A percentile compares a stretch with the other conserved stretches of the same genome.
Evolutionary conservation across 2,797 vertebrate genomes (phyloP).

Genomic region (Cygnus olor): DNA sequence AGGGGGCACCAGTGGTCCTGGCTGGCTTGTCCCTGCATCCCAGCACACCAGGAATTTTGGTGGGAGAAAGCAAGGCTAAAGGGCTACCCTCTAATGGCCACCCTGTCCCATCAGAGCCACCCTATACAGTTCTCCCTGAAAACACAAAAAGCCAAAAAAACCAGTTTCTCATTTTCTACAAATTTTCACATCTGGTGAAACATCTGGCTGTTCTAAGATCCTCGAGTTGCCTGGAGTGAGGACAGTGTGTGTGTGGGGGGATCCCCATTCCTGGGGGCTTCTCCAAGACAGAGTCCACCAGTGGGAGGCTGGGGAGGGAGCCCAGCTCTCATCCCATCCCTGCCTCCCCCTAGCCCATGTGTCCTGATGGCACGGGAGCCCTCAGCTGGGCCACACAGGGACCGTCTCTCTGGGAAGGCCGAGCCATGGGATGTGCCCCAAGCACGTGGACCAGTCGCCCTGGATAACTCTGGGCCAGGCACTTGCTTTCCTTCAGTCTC

Average conservation of each 20-base stretch:
- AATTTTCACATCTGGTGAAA: not conserved
- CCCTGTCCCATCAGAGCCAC: fast-evolving
- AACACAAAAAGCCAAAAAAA: not conserved
- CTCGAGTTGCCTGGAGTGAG: fast-evolving
- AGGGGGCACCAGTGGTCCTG: not conserved
- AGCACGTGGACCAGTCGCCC: not conserved
- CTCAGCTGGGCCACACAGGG: not conserved
- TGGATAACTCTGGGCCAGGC: not conserved
- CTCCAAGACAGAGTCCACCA: not conserved
- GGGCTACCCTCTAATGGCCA: not conserved
- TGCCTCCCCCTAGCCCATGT: not conserved
- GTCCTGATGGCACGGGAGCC: not conserved
- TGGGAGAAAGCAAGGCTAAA: not conserved
- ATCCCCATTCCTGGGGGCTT: not conserved
- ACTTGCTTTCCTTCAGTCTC: not conserved
- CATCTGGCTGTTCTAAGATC: not conserved
- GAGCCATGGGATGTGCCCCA: not conserved
- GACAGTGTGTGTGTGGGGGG: not conserved
- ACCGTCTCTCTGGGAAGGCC: fast-evolving
- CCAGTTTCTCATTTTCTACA: not conserved
- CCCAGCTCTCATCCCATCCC: not conserved
- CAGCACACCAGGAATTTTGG: not conserved
- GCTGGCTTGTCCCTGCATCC: not conserved
- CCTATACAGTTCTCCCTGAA: too few species aligned
- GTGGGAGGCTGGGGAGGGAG: fast-evolving